Conservation (phyloP, 2,888 invertebrate species). For the Sepiola atlantica region DNA sequence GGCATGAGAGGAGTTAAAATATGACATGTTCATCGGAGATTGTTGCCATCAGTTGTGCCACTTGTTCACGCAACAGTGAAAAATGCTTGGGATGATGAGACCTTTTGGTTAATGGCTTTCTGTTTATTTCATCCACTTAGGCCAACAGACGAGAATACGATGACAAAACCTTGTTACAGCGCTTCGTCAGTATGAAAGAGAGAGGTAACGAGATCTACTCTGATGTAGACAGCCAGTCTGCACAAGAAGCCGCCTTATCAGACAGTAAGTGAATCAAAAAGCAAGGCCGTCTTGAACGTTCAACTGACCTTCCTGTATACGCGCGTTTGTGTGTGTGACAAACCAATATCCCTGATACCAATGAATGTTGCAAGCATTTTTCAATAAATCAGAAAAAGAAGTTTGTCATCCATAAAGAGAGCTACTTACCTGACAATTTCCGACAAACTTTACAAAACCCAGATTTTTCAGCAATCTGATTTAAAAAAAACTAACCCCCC, state of each 20-base stretch:
- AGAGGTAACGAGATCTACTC: conserved; percentile 45
- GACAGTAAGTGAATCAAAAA: conserved; percentile 44
- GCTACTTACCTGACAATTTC: conserved; percentile 32
- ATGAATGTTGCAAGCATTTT: neutral
- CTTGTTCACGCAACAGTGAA: neutral
- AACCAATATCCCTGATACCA: neutral
- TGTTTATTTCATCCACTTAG: conserved; percentile 39
- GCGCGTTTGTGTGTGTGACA: neutral
- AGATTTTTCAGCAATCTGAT: neutral
- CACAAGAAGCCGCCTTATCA: conserved; percentile 36
- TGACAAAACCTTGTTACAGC: conserved; percentile 49
- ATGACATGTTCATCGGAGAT: neutral
- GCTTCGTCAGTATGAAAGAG: conserved; percentile 53
- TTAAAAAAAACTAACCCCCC: neutral
- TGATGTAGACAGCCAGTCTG: conserved; percentile 39
- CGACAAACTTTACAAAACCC: no score
- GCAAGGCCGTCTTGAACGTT: neutral
- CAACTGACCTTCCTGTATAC: neutral
- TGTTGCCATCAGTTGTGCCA: neutral
- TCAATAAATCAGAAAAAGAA: neutral
- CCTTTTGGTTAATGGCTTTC: conserved; percentile 32
- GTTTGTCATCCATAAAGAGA: neutral
- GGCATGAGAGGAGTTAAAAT: neutral
- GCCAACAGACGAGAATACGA: conserved; percentile 45
- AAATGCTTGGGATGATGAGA: conserved; percentile 34